phyloP scores from a whole-genome alignment of 30 jellyfish, hydroid and myxozoan genomes.

The Catostylus mosaicus region DNA sequence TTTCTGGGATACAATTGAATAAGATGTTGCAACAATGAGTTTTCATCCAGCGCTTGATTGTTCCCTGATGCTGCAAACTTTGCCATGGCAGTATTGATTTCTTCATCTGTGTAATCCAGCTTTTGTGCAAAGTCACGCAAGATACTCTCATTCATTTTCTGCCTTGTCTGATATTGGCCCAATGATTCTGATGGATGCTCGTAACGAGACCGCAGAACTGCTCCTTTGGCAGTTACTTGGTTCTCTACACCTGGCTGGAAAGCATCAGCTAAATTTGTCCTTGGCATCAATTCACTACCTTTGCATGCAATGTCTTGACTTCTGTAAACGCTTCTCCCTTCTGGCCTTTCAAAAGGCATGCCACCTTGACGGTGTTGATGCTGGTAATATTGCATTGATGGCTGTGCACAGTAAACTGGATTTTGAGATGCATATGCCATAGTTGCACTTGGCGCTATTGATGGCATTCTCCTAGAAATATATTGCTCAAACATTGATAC shows the following conservation, averaged over 20 bases:
- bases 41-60: slow-evolving; percentile 38
- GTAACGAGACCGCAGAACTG: not conserved
- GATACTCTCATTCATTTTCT: not conserved
- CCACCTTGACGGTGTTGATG: not conserved
- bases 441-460: not conserved
- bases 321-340: not conserved
- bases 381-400: not conserved
- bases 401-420: slow-evolving; percentile 6
- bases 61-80: slow-evolving; percentile 31
- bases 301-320: not conserved
- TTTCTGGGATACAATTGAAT: slow-evolving; percentile 40
- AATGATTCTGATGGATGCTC: not conserved
- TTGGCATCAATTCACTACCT: not conserved
- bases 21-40: slow-evolving; percentile 71
- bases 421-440: not conserved
- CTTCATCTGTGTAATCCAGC: slow-evolving; percentile 76
- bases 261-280: not conserved
- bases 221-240: slow-evolving; percentile 4
- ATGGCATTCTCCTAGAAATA: not conserved
- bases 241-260: not conserved
- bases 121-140: slow-evolving; percentile 68
- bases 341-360: not conserved
- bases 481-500: slow-evolving; percentile 18
- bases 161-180: not conserved
- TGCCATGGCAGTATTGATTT: slow-evolving; percentile 44